These are phyloP conservation scores for Pachypsylla venusta DNA, from an alignment of 1,140 invertebrate species.

Conservation along the genomic window DNA sequence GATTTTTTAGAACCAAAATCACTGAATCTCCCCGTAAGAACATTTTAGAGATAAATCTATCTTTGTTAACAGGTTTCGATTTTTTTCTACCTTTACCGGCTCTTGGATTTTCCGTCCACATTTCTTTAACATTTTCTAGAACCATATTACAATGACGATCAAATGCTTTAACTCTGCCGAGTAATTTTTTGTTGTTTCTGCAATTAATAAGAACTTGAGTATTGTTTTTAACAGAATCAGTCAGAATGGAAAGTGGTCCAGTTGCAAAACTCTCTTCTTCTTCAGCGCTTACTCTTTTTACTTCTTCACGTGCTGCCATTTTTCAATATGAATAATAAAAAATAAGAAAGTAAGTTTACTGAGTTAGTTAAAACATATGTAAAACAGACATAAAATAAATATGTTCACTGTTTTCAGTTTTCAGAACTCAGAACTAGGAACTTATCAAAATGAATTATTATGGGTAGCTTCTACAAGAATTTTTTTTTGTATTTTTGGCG, in stretches of 20 bases:
- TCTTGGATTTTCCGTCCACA: slow-evolving; percentile 98
- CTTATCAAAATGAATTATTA: no score
- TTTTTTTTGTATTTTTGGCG: no score
- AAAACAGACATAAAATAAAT: no score
- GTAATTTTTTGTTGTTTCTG: slow-evolving; percentile 89
- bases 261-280: slow-evolving; percentile 99
- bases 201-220: slow-evolving; percentile 48
- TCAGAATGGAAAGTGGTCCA: slow-evolving; percentile 92
- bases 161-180: slow-evolving; percentile 96
- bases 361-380: no score
- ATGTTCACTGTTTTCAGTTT: no score
- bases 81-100: slow-evolving; percentile 97
- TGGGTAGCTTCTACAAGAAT: no score
- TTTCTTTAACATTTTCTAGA: slow-evolving; percentile 98
- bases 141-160: slow-evolving; percentile 99
- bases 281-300: slow-evolving; percentile 53
- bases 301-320: not conserved
- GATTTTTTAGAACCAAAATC: slow-evolving; percentile 93
- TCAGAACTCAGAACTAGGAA: no score
- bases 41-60: slow-evolving; percentile 99
- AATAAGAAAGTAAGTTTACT: no score
- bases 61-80: slow-evolving; percentile 96
- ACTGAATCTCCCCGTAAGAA: slow-evolving; percentile 98
- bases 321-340: no score
- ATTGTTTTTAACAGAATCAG: slow-evolving; percentile 97